Base-by-base conservation (phyloP, 2,888 invertebrate species). In the Trichopoda pennipes region DNA sequence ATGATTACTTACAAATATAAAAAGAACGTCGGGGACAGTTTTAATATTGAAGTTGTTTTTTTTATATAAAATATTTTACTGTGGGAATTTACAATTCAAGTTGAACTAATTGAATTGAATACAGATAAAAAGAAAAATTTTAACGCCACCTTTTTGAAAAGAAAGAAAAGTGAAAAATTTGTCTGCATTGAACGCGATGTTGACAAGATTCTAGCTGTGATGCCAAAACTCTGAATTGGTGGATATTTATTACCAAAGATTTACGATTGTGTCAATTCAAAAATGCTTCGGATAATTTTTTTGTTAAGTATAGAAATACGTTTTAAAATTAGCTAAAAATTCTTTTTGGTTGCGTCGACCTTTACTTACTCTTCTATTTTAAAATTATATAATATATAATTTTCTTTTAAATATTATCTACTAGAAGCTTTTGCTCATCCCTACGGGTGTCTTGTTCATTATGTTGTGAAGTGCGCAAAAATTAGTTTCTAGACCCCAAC, bases 101-200 rank as follows among this genome's bases (percentile, higher is more conserved):
- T 90, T 85, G 88, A 89, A 89, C 89, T 90, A 90, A 90, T 90
- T 90, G 89, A 90, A 90, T 90, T 90, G 89, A 90, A 88, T 77
- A 75, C 28, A 89, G 89, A 90, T 90, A 90, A 90, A 90, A 89
- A 89, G 87, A 87, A 68, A 42, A 51, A 72, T 68, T 88, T 89
- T 88, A 86, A 89, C 88, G 89, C 88, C 86, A 84, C 53, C 2
- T 63, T 58, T 14, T n/a, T 53, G 35, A 51, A 42, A 49, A 42
- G 32, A 58, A 63, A 6, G 16, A 44, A 64, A 51, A 79, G 42
- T 38, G 63, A 47, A 38, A 60, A 44, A 66, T 70, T 69, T 81
- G 60, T 78, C 72, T 75, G 78, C 81, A 75, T 81, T 81, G 80
- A 70, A 77, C 64, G 80, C 70, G 55, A 68, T 58, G 53, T 73